Conservation (phyloP, 1,140 invertebrate genomes). For the Hestina assimilis region DNA sequence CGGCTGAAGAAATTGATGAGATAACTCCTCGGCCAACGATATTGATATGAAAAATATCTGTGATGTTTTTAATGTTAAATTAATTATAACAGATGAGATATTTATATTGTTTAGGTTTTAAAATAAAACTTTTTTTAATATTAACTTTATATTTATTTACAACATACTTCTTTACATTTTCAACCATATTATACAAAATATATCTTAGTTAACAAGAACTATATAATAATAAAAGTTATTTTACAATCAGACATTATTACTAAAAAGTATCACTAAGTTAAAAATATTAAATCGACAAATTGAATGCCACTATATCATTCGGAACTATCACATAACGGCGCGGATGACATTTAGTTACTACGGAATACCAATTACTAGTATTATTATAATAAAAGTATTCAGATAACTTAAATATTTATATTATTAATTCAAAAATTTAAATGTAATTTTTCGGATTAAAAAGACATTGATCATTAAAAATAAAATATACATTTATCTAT, state of each 20-base stretch:
- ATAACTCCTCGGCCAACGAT: slow-evolving; percentile 49
- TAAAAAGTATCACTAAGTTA: slow-evolving; percentile 57
- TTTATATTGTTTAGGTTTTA: neutral
- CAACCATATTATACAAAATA: slow-evolving; percentile 77
- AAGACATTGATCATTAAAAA: slow-evolving; percentile 13
- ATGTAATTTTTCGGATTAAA: neutral
- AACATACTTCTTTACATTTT: slow-evolving; percentile 76
- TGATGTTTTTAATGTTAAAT: too few species aligned
- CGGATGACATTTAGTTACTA: slow-evolving; percentile 31
- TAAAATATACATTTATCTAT: slow-evolving; percentile 58
- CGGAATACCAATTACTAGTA: neutral
- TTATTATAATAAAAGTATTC: neutral
- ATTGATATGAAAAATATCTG: slow-evolving; percentile 17
- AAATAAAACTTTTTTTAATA: slow-evolving; percentile 34
- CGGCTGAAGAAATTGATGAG: slow-evolving; percentile 64
- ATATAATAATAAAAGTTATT: slow-evolving; percentile 64
- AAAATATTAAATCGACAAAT: slow-evolving; percentile 50
- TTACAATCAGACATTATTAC: slow-evolving; percentile 73
- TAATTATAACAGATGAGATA: too few species aligned
- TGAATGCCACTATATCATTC: slow-evolving; percentile 51
- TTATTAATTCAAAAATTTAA: slow-evolving; percentile 5
- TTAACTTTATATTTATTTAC: slow-evolving; percentile 76
- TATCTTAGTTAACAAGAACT: slow-evolving; percentile 74
- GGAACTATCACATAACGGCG: slow-evolving; percentile 65
- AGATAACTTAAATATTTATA: slow-evolving; percentile 3